Base-by-base conservation (phyloP, 2,113 vertebrate species). In the Taxidea taxus region DNA sequence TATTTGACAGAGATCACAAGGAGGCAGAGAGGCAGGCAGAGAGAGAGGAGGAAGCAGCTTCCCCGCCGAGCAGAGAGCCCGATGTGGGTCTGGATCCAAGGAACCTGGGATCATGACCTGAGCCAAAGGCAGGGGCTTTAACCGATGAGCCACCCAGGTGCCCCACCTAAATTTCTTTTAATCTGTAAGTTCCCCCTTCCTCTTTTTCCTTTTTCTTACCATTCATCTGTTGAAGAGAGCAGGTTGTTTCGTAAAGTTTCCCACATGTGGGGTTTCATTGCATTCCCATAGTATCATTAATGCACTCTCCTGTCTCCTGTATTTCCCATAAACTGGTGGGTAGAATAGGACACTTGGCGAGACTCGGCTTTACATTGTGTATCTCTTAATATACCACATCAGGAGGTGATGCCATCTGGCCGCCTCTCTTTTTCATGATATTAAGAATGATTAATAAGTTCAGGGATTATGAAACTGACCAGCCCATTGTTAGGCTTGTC, bases 221-320 rank as follows among this genome's bases (percentile, higher is more conserved):
- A 44, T 56, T 39, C 64, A 62, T 37, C 42, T 95, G 7, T 77
- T 83, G 66, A 91, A 49, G 49, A 93, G 60, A 70, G 15, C 14
- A 77, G 7, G 2, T 83, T 78, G 49, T 39, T 83, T 78, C 37
- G 37, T 49, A 51, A 34, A 74, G 58, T 66, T 89, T 84, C 25
- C 39, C 47, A 66, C 7, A 12, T 42, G 81, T 80, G 39, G 49
- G 47, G 64, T 37, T 89, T 58, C n/a, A 37, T 9, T 58, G 56
- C 18, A 90, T n/a, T 47, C 39, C 51, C 0, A 15, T 37, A 27
- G 27, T 60, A 3, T 14, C 37, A 60, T 68, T 18, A 58, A 66
- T 4, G 11, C 49, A 3, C 25, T 81, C 37, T 6, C 34, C 86
- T 51, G 8, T 72, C 27, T 25, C 23, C 44, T 84, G 44, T 58